Percentiles rank a stretch among this genome's conserved stretches.
These are phyloP conservation scores for Suillia variegata DNA, from an alignment of 2,888 invertebrate species.

Conservation along the genomic window DNA sequence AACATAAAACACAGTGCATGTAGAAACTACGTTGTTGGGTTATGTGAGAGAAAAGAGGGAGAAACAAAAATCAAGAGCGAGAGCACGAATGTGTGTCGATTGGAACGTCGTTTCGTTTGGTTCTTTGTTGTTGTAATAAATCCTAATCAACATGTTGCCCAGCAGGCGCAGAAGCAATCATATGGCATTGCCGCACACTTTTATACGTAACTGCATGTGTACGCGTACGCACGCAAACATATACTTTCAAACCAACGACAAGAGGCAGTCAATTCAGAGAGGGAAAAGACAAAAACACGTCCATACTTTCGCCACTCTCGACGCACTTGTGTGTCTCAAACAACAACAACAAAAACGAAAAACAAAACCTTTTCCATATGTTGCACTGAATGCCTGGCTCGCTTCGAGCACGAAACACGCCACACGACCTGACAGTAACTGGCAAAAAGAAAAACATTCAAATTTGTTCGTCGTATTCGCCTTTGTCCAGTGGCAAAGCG, in stretches of 20 bases:
- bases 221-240: constrained; percentile 2
- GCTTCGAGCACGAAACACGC: constrained; percentile 39
- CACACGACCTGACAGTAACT: constrained; percentile 39
- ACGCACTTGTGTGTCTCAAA: too few relatives aligned
- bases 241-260: too few relatives aligned
- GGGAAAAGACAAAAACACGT: too few relatives aligned
- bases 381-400: not conserved
- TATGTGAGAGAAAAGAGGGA: too few relatives aligned
- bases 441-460: constrained; percentile 35
- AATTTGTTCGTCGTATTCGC: too few relatives aligned
- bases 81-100: too few relatives aligned
- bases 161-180: constrained; percentile 27
- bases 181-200: constrained; percentile 30
- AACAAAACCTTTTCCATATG: not conserved
- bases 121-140: constrained; percentile 4
- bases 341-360: not conserved
- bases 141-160: constrained; percentile 34
- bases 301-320: too few relatives aligned
- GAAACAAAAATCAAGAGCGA: too few relatives aligned
- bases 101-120: too few relatives aligned
- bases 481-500: too few relatives aligned
- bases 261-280: too few relatives aligned
- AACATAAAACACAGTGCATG: constrained; percentile 1
- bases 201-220: too few relatives aligned
- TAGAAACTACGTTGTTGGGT: constrained; percentile 18